A percentile compares a stretch with the other conserved stretches of the same genome.
Conservation (phyloP, 1,140 invertebrate genomes). For the Matsumurasca onukii region DNA sequence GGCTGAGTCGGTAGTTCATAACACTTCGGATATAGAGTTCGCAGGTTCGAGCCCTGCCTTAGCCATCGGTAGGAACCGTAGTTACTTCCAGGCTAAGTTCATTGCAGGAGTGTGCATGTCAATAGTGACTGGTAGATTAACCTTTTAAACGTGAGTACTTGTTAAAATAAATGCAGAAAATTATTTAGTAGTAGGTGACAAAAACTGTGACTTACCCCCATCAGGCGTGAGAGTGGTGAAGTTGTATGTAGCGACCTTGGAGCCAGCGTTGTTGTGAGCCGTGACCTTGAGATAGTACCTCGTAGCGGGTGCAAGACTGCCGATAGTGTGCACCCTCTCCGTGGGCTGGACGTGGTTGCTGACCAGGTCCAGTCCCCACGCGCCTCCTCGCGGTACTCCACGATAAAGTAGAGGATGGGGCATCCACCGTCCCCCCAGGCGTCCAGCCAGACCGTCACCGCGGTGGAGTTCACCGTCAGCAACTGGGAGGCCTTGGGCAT, state of each 20-base stretch:
- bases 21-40: too few species aligned
- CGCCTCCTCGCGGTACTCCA: conserved; percentile 69
- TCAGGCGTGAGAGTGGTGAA: conserved; percentile 76
- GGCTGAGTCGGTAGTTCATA: too few species aligned
- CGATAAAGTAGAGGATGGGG: conserved; percentile 82
- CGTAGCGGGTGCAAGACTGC: conserved; percentile 79
- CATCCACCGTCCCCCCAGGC: conserved; percentile 89
- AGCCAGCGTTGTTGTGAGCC: conserved; percentile 91
- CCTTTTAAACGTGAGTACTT: too few species aligned
- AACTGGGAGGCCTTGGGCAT: conserved; percentile 81
- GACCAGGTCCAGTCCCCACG: conserved; percentile 65
- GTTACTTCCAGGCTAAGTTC: too few species aligned
- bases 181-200: not conserved
- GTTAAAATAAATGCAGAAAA: too few species aligned
- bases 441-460: conserved; percentile 83
- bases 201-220: conserved; percentile 58
- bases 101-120: too few species aligned
- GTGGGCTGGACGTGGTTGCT: conserved; percentile 73
- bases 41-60: too few species aligned
- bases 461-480: conserved; percentile 84
- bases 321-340: conserved; percentile 75
- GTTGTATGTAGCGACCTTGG: conserved; percentile 83
- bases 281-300: conserved; percentile 85
- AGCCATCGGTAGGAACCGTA: too few species aligned
- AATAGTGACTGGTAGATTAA: too few species aligned